Conservation (phyloP, 2,797 vertebrate genomes). For the Catharus ustulatus region DNA sequence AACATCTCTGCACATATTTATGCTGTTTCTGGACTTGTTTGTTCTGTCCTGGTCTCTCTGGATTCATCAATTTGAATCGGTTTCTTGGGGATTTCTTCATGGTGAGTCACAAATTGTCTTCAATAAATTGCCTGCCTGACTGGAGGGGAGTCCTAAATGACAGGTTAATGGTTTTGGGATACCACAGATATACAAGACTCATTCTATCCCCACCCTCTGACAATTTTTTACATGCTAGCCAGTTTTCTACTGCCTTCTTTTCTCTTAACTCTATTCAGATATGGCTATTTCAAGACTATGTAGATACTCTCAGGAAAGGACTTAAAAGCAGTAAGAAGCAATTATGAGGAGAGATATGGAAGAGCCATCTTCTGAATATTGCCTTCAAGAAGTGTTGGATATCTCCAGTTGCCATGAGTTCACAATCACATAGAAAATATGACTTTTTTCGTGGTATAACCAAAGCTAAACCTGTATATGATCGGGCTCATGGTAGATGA, state of each 20-base stretch:
- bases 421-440: neutral
- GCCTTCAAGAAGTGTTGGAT: neutral
- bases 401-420: neutral
- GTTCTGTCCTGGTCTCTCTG: neutral
- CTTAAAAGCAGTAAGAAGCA: neutral
- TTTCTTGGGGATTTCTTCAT: neutral
- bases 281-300: neutral
- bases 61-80: neutral
- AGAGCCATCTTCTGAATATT: neutral
- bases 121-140: neutral
- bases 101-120: neutral
- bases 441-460: neutral
- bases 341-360: neutral
- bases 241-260: neutral
- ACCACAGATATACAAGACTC: neutral
- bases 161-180: neutral
- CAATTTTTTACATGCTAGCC: neutral
- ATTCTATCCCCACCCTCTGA: neutral
- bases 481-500: neutral
- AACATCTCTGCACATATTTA: neutral
- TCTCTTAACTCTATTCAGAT: neutral
- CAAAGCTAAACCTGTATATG: neutral
- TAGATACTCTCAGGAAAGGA: neutral
- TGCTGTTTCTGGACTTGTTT: neutral
- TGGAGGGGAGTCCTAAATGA: neutral